These are phyloP conservation scores for Danio jaintianensis DNA, from an alignment of 2,797 vertebrate genomes.

Conservation along the genomic window DNA sequence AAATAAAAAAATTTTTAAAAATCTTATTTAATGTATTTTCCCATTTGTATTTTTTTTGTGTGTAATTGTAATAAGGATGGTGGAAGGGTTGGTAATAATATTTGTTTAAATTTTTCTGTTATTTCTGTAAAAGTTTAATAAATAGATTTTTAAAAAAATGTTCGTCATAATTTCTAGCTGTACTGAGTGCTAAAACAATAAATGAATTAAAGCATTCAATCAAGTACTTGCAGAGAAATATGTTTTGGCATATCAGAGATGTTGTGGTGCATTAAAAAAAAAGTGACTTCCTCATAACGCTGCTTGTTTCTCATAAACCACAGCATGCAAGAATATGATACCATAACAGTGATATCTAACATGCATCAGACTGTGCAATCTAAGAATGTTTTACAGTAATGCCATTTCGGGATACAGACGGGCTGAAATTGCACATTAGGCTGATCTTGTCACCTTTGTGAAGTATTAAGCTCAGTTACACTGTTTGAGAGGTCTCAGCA, in stretches of 20 bases:
- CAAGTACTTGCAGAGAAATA: not conserved
- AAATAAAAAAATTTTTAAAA: no score
- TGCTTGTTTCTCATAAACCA: constrained; percentile 16
- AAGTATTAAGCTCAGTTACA: constrained; percentile 25
- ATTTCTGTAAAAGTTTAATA: no score
- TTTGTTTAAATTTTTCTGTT: no score
- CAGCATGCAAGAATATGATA: not conserved
- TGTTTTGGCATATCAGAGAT: not conserved
- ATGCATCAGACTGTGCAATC: not conserved
- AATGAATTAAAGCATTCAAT: not conserved
- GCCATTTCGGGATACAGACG: constrained; percentile 4
- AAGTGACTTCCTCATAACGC: constrained; percentile 7
- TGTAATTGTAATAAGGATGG: no score
- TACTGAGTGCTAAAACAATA: no score
- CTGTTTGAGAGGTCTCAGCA: constrained; percentile 39
- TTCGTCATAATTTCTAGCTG: no score
- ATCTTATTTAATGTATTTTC: no score
- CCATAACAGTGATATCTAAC: constrained; percentile 17
- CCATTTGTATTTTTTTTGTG: no score
- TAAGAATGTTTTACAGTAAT: constrained; percentile 2
- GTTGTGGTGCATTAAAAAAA: not conserved
- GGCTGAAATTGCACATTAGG: not conserved
- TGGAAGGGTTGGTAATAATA: no score
- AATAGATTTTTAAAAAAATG: no score
- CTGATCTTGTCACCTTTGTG: not conserved